phyloP scores from a whole-genome alignment of 1,140 invertebrate genomes.

The Neoseiulus cucumeris region DNA sequence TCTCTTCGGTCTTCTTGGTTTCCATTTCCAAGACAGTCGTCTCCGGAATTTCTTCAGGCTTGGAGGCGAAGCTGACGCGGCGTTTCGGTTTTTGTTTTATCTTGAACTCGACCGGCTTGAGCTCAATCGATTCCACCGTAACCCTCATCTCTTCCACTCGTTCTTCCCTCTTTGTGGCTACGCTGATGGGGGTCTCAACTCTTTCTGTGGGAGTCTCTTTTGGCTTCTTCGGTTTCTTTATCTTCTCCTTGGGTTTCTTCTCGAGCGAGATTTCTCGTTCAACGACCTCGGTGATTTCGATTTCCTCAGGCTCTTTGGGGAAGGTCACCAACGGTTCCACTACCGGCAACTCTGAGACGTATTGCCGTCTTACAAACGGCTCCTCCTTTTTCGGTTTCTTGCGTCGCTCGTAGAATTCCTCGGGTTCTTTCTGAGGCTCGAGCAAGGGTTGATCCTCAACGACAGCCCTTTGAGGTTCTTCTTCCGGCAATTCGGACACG shows the following conservation, averaged over 20 bases:
- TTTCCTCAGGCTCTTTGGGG: neutral
- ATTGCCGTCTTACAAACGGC: neutral
- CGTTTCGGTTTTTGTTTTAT: conserved; percentile 8
- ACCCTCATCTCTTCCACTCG: neutral
- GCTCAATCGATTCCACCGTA: conserved; percentile 2
- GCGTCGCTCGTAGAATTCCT: neutral
- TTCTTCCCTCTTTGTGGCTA: neutral
- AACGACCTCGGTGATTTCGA: conserved; percentile 7
- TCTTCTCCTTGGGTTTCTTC: conserved; percentile 8
- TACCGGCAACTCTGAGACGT: neutral
- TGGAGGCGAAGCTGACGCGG: neutral
- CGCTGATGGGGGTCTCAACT: too few species aligned
- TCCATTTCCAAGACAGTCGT: neutral
- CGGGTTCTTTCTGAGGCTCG: neutral
- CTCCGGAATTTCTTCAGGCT: conserved; percentile 13
- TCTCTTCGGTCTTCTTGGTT: neutral
- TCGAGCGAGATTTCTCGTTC: conserved; percentile 6
- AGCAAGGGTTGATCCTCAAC: neutral
- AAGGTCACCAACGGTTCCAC: neutral
- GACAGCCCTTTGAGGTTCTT: conserved; percentile 10
- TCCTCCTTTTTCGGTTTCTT: conserved; percentile 7
- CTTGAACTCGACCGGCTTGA: neutral
- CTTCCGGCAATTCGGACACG: neutral
- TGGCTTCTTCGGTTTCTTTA: conserved; percentile 9
- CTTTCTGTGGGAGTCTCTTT: neutral